Evolutionary conservation across 2,113 vertebrate genomes (phyloP).

Genomic region (Saimiri boliviensis): DNA sequence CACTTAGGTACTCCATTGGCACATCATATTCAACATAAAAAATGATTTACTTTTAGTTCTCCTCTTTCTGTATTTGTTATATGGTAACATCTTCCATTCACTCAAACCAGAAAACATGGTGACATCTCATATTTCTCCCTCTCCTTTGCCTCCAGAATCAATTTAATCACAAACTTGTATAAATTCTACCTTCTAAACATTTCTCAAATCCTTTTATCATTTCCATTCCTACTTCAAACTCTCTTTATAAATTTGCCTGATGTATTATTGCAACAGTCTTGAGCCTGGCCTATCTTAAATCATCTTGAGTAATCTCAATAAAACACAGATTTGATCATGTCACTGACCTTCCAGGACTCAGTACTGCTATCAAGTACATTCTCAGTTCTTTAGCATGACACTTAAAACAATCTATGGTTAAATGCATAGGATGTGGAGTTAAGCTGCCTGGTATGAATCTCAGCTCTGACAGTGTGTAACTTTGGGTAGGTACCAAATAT

Average conservation of each 20-base stretch:
- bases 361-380: conserved; percentile 39
- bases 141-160: conserved; percentile 44
- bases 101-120: conserved; percentile 33
- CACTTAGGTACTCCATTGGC: background rate
- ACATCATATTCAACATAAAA: conserved; percentile 40
- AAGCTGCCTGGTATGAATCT: background rate
- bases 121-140: conserved; percentile 33
- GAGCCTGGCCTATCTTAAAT: conserved; percentile 38
- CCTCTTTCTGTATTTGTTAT: conserved; percentile 8
- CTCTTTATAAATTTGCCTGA: conserved; percentile 42
- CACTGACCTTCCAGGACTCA: conserved; percentile 50
- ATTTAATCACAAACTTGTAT: conserved; percentile 36
- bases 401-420: conserved; percentile 23
- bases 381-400: conserved; percentile 9
- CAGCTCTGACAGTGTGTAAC: background rate
- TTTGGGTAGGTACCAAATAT: background rate
- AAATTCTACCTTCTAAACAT: conserved; percentile 50
- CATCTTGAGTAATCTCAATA: conserved; percentile 50
- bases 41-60: background rate
- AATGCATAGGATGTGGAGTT: background rate
- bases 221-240: conserved; percentile 8
- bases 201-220: conserved; percentile 33
- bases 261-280: conserved; percentile 8
- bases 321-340: conserved; percentile 51
- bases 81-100: conserved; percentile 6